These are phyloP conservation scores for Hyperoplus immaculatus DNA, from an alignment of 2,797 vertebrate genomes.

Conservation along the genomic window DNA sequence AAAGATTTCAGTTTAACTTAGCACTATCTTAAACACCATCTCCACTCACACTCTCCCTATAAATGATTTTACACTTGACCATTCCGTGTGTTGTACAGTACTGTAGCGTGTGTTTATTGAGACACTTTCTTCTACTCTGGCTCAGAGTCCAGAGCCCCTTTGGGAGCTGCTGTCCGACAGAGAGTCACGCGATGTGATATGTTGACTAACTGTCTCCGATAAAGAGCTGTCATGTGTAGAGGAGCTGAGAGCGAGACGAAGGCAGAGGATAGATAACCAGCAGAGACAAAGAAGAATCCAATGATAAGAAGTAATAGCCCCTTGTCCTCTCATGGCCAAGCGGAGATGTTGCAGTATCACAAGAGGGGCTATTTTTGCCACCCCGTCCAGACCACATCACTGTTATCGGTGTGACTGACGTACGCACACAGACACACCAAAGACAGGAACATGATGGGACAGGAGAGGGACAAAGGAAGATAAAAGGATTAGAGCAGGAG, in stretches of 20 bases:
- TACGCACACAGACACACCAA: conserved; percentile 11
- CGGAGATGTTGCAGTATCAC: conserved; percentile 43
- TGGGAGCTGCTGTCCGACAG: conserved; percentile 25
- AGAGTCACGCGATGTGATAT: conserved; percentile 57
- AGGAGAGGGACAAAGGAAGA: conserved; percentile 5
- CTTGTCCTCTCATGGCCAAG: conserved; percentile 50
- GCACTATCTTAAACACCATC: not conserved
- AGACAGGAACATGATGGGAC: conserved; percentile 10
- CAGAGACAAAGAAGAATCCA: conserved; percentile 29
- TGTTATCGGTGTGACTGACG: conserved; percentile 58
- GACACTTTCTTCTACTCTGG: conserved; percentile 10
- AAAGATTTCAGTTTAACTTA: not conserved
- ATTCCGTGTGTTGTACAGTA: conserved; percentile 5
- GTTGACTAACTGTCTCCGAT: conserved; percentile 52
- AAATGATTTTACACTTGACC: not conserved
- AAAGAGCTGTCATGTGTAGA: conserved; percentile 44
- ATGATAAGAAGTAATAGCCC: conserved; percentile 51
- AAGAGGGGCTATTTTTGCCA: conserved; percentile 65
- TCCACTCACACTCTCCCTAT: not conserved
- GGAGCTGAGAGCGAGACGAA: conserved; percentile 6
- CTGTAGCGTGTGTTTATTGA: conserved; percentile 11
- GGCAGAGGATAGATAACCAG: conserved; percentile 36
- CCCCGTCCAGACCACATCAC: not conserved
- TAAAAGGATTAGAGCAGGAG: not conserved
- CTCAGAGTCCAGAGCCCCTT: not conserved